phyloP scores from a whole-genome alignment of 1,140 invertebrate species.

The Hycleus phaleratus region DNA sequence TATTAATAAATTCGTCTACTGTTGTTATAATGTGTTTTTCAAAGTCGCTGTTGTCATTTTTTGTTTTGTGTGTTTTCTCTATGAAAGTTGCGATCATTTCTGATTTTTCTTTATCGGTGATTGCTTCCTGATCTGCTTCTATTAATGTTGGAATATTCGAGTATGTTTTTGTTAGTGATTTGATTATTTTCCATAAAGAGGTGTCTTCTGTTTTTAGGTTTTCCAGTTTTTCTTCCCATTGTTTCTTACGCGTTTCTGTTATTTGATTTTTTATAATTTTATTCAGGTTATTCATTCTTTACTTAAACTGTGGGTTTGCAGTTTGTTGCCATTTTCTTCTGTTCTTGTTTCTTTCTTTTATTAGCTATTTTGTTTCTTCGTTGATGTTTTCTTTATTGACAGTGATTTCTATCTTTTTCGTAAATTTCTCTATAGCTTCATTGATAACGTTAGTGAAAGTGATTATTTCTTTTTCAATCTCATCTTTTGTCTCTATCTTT shows the following conservation, averaged over 20 bases:
- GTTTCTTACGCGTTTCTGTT: neutral
- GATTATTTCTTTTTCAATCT: slow-evolving; percentile 1
- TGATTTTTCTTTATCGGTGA: too few relatives aligned
- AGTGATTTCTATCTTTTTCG: neutral
- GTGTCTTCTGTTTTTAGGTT: too few relatives aligned
- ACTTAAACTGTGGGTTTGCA: neutral
- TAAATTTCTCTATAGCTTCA: neutral
- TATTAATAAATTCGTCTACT: too few relatives aligned
- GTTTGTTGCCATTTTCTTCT: slow-evolving; percentile 1
- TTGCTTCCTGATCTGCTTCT: too few relatives aligned
- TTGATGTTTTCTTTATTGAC: neutral
- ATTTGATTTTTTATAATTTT: neutral
- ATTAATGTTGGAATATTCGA: too few relatives aligned
- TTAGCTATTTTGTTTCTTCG: neutral
- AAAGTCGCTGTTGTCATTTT: too few relatives aligned
- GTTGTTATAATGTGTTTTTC: too few relatives aligned
- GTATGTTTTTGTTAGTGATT: too few relatives aligned
- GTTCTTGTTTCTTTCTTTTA: slow-evolving; percentile 3
- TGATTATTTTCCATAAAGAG: too few relatives aligned
- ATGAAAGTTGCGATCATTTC: too few relatives aligned
- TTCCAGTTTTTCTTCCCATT: too few relatives aligned
- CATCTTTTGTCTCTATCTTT: neutral
- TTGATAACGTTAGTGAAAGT: neutral
- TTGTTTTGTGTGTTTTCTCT: too few relatives aligned
- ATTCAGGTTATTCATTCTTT: neutral